Evolutionary conservation across 30 jellyfish, hydroid and myxozoan genomes (phyloP), one percentile per base, ranked within the genome.

Genomic region (Pelagia noctiluca): DNA sequence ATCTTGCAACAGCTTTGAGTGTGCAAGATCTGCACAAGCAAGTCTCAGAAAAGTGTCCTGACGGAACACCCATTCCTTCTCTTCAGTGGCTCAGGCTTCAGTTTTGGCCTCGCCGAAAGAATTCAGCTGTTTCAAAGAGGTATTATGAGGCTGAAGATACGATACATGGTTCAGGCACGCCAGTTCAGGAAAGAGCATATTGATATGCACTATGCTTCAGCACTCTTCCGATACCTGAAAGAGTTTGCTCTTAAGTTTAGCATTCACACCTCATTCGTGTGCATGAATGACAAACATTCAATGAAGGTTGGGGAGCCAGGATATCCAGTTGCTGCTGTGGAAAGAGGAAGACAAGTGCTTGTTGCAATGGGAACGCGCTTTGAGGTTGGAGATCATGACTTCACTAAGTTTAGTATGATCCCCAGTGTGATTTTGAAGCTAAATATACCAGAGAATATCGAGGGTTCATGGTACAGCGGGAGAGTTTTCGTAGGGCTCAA

Each of bases 41-140:
- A 48, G 80, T 75, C 1, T 23, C 54, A 49, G 61, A 75, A 32
- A 11, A 12, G 84, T 69, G 57, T 11, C 88, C 88, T 12, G 88
- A 50, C 1, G 88, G 88, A 18, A 75, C 88, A 48, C 80, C 52
- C 19, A 71, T 75, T 2, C 88, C 88, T n/a, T 75, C 88, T 18
- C 23, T 75, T 13, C 63, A 75, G 33, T 75, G 88, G 88, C 61
- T 75, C 36, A 49, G 82, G 60, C 35, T 22, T 2, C 88, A 75
- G 36, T 54, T 75, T 53, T 63, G 60, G 81, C 88, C 88, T 1
- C 7, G 63, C 19, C 63, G 60, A 0, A 19, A 10, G 31, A 49
- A 49, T 36, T 10, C 84, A 71, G 53, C 48, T 19, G 38, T 36
- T 10, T 23, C 73, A 11, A 37, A 47, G 24, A 16, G 66, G 24